Conservation (phyloP, 1,140 invertebrate genomes). For the Neelides sp. region DNA sequence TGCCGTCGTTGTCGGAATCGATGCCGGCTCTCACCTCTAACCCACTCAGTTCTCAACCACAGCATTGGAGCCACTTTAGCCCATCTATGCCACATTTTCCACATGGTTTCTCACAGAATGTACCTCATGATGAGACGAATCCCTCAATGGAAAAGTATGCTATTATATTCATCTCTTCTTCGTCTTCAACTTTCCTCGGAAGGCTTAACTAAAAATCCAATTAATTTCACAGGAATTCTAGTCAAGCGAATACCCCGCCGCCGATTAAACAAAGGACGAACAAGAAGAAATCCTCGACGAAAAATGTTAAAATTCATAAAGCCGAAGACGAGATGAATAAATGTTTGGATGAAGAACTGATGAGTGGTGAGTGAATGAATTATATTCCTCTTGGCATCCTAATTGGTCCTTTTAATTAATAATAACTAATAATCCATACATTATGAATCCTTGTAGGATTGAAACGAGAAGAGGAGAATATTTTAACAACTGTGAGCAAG, state of each 20-base stretch:
- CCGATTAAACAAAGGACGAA: constrained; percentile 13
- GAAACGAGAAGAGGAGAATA: not conserved
- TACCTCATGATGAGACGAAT: not conserved
- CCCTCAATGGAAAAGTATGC: not conserved
- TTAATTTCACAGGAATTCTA: constrained; percentile 13
- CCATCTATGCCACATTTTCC: not conserved
- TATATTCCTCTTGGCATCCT: not conserved
- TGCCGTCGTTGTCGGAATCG: constrained; percentile 18
- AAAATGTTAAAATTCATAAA: constrained; percentile 21
- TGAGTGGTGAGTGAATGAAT: not conserved
- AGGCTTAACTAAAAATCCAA: not conserved
- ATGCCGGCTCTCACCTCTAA: constrained; percentile 25
- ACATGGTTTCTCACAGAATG: not conserved
- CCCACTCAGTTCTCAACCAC: too few relatives aligned
- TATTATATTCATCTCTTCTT: not conserved
- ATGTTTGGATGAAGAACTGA: constrained; percentile 11
- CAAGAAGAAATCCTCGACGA: constrained; percentile 30
- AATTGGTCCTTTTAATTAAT: not conserved
- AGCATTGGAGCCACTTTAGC: constrained; percentile 18
- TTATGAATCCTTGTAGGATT: not conserved
- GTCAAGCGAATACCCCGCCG: too few relatives aligned
- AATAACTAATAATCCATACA: not conserved
- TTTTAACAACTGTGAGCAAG: constrained; percentile 27
- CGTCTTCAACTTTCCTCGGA: not conserved
- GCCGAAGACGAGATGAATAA: constrained; percentile 12